Evolutionary conservation across 2,888 invertebrate genomes (phyloP).

Genomic region (Tupiocoris notatus): DNA sequence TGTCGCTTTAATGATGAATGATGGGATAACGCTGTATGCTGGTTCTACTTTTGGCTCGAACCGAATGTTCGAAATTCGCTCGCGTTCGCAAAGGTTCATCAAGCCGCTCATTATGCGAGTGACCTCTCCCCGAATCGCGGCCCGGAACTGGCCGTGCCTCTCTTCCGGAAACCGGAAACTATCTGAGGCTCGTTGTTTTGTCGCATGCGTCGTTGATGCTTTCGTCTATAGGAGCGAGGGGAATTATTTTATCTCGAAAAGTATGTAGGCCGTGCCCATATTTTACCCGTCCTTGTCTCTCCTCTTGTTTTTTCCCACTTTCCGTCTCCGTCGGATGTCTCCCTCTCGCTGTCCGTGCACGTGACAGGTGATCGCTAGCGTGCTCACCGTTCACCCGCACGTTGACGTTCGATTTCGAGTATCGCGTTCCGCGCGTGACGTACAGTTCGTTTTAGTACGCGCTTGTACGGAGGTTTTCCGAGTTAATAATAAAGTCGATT

Average conservation of each 20-base stretch:
- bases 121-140: not conserved
- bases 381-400: not conserved
- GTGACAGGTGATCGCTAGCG: slow-evolving; percentile 11
- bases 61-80: no score
- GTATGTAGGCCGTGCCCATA: not conserved
- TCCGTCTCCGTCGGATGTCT: slow-evolving; percentile 11
- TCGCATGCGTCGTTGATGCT: slow-evolving; percentile 1
- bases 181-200: slow-evolving; percentile 10
- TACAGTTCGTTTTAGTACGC: no score
- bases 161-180: slow-evolving; percentile 40
- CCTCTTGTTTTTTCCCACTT: not conserved
- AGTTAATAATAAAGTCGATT: no score
- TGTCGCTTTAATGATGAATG: no score
- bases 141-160: not conserved
- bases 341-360: not conserved
- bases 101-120: not conserved
- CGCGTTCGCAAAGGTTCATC: no score
- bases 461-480: no score
- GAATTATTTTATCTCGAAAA: slow-evolving; percentile 31
- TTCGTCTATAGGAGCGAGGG: slow-evolving; percentile 18
- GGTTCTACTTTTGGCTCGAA: no score
- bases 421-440: not conserved
- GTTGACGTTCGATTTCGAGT: not conserved
- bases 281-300: not conserved
- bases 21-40: no score